Evolutionary conservation across 2,113 vertebrate species (phyloP), one percentile per base, ranked within the genome.

Genomic region (Ctenodactylus gundi): DNA sequence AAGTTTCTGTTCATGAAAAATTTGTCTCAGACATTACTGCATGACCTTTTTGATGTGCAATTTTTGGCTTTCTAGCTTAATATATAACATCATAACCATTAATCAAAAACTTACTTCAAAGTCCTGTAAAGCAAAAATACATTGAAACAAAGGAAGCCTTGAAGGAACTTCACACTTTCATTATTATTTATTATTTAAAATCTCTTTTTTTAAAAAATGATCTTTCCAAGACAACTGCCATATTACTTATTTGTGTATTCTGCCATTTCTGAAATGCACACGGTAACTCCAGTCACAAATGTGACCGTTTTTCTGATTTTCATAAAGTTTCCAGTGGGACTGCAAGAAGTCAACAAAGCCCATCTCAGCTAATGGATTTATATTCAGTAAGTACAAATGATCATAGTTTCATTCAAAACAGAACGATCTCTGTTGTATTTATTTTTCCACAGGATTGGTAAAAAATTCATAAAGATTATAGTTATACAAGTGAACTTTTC

Each of bases 331-430:
- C 60, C 64, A 60, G 14, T 70, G 92, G 65, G 87, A 92, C 64
- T 92, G 92, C 1, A 90, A 70, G 70, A 87, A 73, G 94, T 78
- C 86, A 84, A 31, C 91, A 67, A 88, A 95, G 65, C n/a, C 44
- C 31, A 78, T 77, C 53, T 93, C 34, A 72, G 44, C 87, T 91
- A 78, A 85, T 18, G 90, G 53, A 89, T 65, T 84, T 88, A 73
- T 64, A 80, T 36, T 93, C 78, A 93, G 85, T 88, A 91, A 88
- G 49, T 91, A 51, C 57, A 95, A 96, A 95, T 80, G 36, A 81
- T 57, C 60, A 36, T 27, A 44, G 25, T 77, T 94, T 68, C 93
- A 94, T 68, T 84, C 39, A 80, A 53, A 95, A 67, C 57, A 31
- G 6, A 95, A 95, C 88, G 23, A 57, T 83, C 88, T 77, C 72